Percentiles rank a stretch among this genome's conserved stretches.
phyloP scores from a whole-genome alignment of 2,797 vertebrate genomes.

The Holocentrus rufus region DNA sequence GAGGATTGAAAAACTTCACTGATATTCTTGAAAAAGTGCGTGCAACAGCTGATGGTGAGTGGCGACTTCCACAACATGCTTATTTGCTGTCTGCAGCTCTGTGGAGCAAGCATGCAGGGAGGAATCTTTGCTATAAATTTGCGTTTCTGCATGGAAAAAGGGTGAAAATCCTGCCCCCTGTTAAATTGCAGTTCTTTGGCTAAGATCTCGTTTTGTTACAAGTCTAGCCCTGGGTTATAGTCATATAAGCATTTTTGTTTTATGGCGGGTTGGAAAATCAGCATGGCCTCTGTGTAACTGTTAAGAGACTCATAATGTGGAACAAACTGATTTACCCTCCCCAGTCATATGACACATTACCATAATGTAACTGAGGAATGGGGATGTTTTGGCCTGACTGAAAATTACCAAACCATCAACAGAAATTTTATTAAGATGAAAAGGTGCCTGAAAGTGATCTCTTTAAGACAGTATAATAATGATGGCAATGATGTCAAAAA shows the following conservation, averaged over 20 bases:
- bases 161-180: no score
- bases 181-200: no score
- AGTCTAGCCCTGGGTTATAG: not conserved
- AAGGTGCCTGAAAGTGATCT: not conserved
- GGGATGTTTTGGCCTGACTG: not conserved
- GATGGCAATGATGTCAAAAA: no score
- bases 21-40: not conserved
- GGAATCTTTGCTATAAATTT: no score
- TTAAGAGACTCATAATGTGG: not conserved
- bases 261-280: not conserved
- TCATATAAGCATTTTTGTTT: not conserved
- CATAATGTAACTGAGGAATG: not conserved
- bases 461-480: not conserved
- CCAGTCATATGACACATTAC: conserved; percentile 29
- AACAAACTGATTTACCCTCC: conserved; percentile 21
- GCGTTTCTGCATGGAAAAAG: no score
- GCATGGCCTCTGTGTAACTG: not conserved
- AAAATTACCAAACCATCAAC: no score
- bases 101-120: not conserved
- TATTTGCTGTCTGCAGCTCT: not conserved
- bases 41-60: not conserved
- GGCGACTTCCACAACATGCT: not conserved
- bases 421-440: not conserved
- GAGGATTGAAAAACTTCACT: not conserved
- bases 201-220: no score